Evolutionary conservation across 2,797 vertebrate genomes (phyloP).

Genomic region (Crax fasciolata): DNA sequence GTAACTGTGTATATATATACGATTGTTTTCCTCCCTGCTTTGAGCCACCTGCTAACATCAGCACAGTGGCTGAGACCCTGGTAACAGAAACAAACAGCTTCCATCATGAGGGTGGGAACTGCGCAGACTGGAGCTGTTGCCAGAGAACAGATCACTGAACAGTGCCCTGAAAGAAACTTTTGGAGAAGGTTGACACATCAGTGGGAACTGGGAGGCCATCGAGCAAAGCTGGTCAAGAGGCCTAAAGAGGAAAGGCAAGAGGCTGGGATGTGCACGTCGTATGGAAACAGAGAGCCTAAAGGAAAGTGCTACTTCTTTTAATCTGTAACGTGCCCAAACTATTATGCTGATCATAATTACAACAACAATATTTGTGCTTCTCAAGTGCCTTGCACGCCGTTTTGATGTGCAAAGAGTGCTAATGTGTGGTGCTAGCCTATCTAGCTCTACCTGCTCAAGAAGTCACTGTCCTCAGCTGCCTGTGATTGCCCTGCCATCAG

Average conservation of each 20-base stretch:
- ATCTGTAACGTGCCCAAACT: neutral
- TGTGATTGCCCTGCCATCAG: neutral
- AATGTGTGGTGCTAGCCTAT: accelerated
- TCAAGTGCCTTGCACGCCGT: accelerated
- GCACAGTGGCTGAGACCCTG: neutral
- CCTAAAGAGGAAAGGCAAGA: neutral
- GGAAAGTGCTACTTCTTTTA: neutral
- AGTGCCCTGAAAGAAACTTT: too few relatives aligned
- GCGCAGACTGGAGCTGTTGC: neutral
- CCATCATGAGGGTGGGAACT: neutral
- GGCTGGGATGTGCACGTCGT: neutral
- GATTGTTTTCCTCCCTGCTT: neutral
- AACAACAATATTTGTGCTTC: neutral
- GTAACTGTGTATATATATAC: too few relatives aligned
- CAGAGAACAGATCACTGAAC: neutral
- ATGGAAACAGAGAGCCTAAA: neutral
- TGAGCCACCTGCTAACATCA: neutral
- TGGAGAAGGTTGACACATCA: too few relatives aligned
- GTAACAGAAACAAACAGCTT: neutral
- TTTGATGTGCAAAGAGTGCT: neutral
- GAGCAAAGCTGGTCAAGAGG: neutral
- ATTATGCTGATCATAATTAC: neutral
- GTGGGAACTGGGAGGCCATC: neutral
- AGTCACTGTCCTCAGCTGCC: neutral
- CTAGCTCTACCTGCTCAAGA: neutral